Percentiles rank a stretch among this genome's conserved stretches.
Conservation (phyloP, 2,888 invertebrate genomes). For the Chloroclystis v-ata region DNA sequence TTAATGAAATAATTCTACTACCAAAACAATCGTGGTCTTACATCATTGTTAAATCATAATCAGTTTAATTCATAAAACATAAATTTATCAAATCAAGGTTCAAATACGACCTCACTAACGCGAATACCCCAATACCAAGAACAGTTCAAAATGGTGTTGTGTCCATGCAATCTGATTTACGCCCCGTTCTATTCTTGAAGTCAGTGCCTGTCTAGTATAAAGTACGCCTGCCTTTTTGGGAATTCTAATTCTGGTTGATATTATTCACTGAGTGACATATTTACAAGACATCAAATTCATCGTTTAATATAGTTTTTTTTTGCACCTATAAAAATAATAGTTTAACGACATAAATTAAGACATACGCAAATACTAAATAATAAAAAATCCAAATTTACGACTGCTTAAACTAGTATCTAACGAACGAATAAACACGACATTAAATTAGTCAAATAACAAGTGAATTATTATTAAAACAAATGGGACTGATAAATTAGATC, state of each 20-base stretch:
- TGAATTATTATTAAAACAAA: not conserved
- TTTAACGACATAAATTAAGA: too few species aligned
- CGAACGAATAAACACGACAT: too few species aligned
- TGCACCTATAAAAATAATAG: too few species aligned
- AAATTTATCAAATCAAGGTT: slow-evolving; percentile 5
- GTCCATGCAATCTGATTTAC: slow-evolving; percentile 71
- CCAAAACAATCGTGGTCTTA: too few species aligned
- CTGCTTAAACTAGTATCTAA: too few species aligned
- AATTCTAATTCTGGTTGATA: slow-evolving; percentile 57
- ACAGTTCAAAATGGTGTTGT: slow-evolving; percentile 60
- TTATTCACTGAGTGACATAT: slow-evolving; percentile 52
- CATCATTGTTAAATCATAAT: too few species aligned
- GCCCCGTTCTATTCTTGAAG: slow-evolving; percentile 52
- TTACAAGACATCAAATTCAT: slow-evolving; percentile 23
- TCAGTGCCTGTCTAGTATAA: slow-evolving; percentile 41
- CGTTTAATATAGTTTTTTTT: too few species aligned
- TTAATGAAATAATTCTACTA: too few species aligned
- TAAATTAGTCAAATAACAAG: too few species aligned
- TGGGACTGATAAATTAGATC: not conserved
- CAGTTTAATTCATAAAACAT: too few species aligned
- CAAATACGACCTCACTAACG: slow-evolving; percentile 26
- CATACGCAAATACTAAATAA: too few species aligned
- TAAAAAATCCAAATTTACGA: too few species aligned
- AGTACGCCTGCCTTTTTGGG: slow-evolving; percentile 64
- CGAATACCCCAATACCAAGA: slow-evolving; percentile 40